Conservation (phyloP, 2,113 vertebrate species). For the Etheostoma spectabile region DNA sequence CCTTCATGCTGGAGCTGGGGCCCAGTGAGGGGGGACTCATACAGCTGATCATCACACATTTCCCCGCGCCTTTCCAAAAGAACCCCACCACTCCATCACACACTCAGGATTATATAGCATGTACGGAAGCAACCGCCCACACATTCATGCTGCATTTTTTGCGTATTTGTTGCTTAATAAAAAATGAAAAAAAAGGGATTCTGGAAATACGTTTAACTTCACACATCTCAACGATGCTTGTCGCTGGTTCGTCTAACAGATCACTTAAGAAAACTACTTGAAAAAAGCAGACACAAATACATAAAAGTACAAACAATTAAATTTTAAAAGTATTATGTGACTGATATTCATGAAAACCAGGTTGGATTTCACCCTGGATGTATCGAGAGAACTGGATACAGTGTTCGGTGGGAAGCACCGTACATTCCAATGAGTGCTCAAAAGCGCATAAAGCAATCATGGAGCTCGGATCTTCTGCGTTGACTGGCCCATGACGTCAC, state of each 20-base stretch:
- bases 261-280: background rate
- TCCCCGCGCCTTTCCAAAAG: background rate
- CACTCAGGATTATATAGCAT: constrained; percentile 27
- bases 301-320: background rate
- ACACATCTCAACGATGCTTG: background rate
- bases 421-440: too few species aligned
- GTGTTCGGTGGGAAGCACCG: too few species aligned
- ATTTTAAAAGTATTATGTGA: background rate
- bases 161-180: background rate
- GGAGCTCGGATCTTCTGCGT: too few species aligned
- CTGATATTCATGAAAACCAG: background rate
- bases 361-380: background rate
- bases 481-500: too few species aligned
- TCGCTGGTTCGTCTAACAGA: background rate
- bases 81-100: constrained; percentile 14
- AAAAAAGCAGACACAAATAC: background rate
- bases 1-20: constrained; percentile 66
- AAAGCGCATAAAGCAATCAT: too few species aligned
- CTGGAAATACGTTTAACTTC: background rate
- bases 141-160: constrained; percentile 8
- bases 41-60: background rate
- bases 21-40: constrained; percentile 54
- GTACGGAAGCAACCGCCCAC: constrained; percentile 47
- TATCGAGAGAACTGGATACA: too few species aligned
- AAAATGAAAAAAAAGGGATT: background rate